Evolutionary conservation across 2,113 vertebrate genomes (phyloP).

Genomic region (Entomyzon cyanotis): DNA sequence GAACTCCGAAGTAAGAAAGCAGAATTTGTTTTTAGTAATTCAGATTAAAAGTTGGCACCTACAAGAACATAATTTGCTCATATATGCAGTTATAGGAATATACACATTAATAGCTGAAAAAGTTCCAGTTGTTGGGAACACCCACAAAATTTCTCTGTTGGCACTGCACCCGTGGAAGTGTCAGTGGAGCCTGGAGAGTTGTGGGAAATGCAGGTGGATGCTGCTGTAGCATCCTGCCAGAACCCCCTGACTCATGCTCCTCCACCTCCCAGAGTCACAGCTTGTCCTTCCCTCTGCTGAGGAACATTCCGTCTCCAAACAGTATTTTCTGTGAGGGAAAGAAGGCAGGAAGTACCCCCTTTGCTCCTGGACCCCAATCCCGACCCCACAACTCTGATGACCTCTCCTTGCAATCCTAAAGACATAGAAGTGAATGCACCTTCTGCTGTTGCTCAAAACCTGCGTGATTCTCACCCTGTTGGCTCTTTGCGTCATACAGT

Average conservation of each 20-base stretch:
- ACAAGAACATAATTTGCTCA: neutral
- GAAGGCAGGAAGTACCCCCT: neutral
- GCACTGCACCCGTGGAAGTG: fast-evolving
- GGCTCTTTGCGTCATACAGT: neutral
- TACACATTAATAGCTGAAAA: neutral
- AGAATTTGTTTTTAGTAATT: neutral
- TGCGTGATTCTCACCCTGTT: neutral
- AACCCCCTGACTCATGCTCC: neutral
- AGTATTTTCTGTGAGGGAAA: neutral
- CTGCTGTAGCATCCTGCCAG: neutral
- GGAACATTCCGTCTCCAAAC: neutral
- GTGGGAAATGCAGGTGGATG: neutral
- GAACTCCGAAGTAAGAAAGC: neutral
- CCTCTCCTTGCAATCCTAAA: neutral
- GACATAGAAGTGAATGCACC: neutral
- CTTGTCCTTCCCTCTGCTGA: neutral
- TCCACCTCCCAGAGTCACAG: neutral
- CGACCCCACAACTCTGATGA: neutral
- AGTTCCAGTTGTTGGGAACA: neutral
- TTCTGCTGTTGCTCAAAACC: neutral
- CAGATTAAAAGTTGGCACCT: neutral
- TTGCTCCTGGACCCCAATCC: fast-evolving
- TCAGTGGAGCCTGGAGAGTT: neutral
- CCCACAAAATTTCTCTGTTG: neutral
- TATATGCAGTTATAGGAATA: neutral